phyloP scores from a whole-genome alignment of 2,113 vertebrate genomes.

The Menura novaehollandiae region DNA sequence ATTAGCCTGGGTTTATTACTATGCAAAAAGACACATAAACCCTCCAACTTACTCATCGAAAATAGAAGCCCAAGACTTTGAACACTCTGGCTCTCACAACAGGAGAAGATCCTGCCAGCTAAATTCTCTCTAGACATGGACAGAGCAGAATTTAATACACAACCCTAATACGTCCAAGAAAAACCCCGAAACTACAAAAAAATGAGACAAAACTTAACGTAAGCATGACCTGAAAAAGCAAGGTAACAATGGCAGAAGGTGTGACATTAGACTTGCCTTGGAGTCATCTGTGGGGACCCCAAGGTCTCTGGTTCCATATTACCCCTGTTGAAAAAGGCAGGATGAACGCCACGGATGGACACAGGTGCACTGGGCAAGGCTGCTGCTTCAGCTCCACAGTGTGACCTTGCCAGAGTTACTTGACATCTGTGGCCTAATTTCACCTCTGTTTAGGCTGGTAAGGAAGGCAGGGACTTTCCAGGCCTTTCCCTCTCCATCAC shows the following conservation, averaged over 20 bases:
- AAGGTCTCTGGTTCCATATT: background rate
- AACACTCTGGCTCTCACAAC: background rate
- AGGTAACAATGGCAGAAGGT: background rate
- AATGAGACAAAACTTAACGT: background rate
- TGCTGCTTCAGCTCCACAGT: background rate
- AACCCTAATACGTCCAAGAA: background rate
- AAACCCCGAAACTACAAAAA: background rate
- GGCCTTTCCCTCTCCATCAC: background rate
- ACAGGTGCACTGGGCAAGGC: background rate
- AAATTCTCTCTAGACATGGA: background rate
- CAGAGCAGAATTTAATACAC: background rate
- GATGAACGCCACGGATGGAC: background rate
- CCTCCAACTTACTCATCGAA: background rate
- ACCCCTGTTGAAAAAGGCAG: accelerated
- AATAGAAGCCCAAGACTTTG: background rate
- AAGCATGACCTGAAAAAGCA: background rate
- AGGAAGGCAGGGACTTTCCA: background rate
- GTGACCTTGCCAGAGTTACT: background rate
- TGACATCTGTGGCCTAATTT: background rate
- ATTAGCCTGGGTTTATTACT: background rate
- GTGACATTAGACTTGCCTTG: background rate
- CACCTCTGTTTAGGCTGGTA: background rate
- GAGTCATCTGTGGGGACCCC: background rate
- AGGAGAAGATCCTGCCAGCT: background rate
- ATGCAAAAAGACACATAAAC: background rate